Evolutionary conservation across 1,140 invertebrate species (phyloP), one percentile per base, ranked within the genome.

Genomic region (Centruroides sculpturatus): DNA sequence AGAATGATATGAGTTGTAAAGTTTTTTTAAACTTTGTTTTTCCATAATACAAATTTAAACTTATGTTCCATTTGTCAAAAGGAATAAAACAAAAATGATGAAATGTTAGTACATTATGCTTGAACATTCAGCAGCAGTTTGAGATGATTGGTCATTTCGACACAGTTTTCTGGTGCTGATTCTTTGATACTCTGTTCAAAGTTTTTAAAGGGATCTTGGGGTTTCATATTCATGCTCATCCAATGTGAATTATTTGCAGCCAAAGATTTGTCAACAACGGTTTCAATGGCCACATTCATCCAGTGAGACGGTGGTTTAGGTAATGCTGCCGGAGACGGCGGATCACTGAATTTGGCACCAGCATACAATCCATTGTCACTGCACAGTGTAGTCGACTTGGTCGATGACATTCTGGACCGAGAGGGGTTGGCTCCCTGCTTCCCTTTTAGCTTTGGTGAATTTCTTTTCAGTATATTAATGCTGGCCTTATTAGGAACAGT

Each of bases 321-420:
- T 48, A 83, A 70, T 59, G 75, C 76, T 56, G 78, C 74, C 5
- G 81, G 79, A 36, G 80, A 77, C 6, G 81, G 81, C 48, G 81
- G 78, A 59, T 81, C 80, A 41, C 76, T 80, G 66, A 81, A 82
- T 64, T 81, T 82, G 10, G 80, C 79, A 64, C 80, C 81, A 55
- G 81, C 81, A 66, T 81, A 82, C 60, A 75, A 77, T 41, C 41
- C 41, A 62, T 78, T 77, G 69, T 78, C 57, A 78, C 54, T 36
- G 35, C 13, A 13, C 34, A 5, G 35, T 8, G 50, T 4, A 51
- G 12, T 11, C 12, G 50, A n/a, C 23, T 34, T 51, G 50, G 12
- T 51, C 23, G 50, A 5, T 11, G 8, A 51, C 50, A 51, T 51
- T 51, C 50, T 51, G 12, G 23, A 51, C 23, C 3, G 23, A 51